Evolutionary conservation across 2,113 vertebrate species (phyloP).

Genomic region (Salvelinus sp.): DNA sequence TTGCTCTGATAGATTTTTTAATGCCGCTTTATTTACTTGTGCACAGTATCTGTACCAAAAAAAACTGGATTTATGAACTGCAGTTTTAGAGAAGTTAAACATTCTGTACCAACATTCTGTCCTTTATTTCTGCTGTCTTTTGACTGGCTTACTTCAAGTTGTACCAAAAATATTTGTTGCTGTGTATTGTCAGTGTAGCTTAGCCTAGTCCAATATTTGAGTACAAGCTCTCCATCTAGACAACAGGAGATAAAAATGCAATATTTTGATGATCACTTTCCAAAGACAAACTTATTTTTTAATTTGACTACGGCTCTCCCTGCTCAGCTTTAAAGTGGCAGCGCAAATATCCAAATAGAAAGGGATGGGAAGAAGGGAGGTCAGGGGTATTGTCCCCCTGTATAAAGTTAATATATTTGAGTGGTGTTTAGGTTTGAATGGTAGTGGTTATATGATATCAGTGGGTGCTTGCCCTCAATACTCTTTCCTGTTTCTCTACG

Average conservation of each 20-base stretch:
- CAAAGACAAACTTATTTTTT: slow-evolving; percentile 70
- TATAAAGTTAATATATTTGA: slow-evolving; percentile 37
- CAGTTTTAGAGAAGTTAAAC: slow-evolving; percentile 74
- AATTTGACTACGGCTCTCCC: slow-evolving; percentile 54
- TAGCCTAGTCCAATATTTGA: slow-evolving; percentile 81
- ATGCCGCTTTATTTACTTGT: slow-evolving; percentile 73
- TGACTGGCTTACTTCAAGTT: slow-evolving; percentile 72
- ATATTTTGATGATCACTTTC: slow-evolving; percentile 80
- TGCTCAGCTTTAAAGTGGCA: slow-evolving; percentile 62
- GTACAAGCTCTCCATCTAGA: slow-evolving; percentile 70
- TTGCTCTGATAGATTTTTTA: slow-evolving; percentile 12
- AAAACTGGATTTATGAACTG: slow-evolving; percentile 60
- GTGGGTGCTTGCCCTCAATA: slow-evolving; percentile 29
- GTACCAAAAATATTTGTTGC: slow-evolving; percentile 85
- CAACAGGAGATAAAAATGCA: slow-evolving; percentile 78
- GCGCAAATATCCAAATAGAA: slow-evolving; percentile 65
- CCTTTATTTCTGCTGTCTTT: slow-evolving; percentile 58
- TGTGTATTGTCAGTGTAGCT: slow-evolving; percentile 77
- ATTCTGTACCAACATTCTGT: slow-evolving; percentile 37
- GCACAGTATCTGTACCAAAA: slow-evolving; percentile 83
- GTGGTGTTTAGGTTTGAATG: slow-evolving; percentile 15
- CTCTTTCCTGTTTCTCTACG: slow-evolving; percentile 19
- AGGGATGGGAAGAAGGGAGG: slow-evolving; percentile 15
- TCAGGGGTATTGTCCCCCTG: slow-evolving; percentile 36
- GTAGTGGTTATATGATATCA: slow-evolving; percentile 22